These are phyloP conservation scores for Ceriagrion tenellum DNA, from an alignment of 2,888 invertebrate species.

Conservation along the genomic window DNA sequence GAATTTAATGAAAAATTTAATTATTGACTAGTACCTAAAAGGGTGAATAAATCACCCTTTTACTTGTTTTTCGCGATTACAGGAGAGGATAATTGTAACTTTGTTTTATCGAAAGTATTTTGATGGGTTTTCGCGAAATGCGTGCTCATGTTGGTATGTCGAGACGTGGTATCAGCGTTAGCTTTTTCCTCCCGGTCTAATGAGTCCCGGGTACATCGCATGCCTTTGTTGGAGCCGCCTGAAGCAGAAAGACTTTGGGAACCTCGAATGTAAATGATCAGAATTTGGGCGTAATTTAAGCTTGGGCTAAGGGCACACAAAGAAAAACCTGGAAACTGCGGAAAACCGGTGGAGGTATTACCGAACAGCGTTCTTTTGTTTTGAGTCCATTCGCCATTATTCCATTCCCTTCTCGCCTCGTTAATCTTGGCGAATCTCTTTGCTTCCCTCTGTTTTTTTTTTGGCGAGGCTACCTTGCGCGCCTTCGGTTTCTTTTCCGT, in stretches of 20 bases:
- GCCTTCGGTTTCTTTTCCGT: background rate
- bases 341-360: background rate
- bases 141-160: background rate
- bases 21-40: no score
- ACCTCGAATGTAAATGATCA: slow-evolving; percentile 8
- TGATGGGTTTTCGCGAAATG: background rate
- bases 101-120: background rate
- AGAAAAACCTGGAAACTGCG: background rate
- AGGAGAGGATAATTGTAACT: background rate
- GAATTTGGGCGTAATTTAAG: slow-evolving; percentile 18
- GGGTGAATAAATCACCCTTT: no score
- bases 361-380: background rate
- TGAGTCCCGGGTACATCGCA: background rate
- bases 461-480: background rate
- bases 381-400: background rate
- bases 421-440: background rate
- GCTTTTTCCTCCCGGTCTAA: background rate
- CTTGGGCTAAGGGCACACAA: background rate
- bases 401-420: background rate
- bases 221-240: background rate
- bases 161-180: background rate
- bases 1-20: no score
- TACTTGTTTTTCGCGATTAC: no score
- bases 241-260: background rate
- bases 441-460: background rate